These are phyloP conservation scores for Thysanoteuthis rhombus DNA, from an alignment of 2,888 invertebrate genomes.

Conservation along the genomic window DNA sequence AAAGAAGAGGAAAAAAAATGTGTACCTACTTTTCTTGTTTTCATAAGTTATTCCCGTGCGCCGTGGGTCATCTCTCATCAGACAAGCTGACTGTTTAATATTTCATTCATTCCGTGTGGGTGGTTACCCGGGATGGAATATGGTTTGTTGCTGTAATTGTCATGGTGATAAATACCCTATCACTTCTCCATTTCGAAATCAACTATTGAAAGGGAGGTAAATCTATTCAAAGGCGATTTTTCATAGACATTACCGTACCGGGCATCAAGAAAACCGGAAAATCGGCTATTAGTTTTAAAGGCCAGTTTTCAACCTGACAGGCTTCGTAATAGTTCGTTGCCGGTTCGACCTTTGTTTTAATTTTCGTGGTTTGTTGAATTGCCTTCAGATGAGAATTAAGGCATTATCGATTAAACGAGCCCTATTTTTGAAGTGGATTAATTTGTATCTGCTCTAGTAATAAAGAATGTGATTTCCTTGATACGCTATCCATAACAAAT, in stretches of 20 bases:
- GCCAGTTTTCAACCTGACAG: too few relatives aligned
- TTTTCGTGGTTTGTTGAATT: too few relatives aligned
- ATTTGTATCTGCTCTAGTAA: too few relatives aligned
- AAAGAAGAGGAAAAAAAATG: background rate
- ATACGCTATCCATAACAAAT: too few relatives aligned
- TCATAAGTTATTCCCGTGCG: background rate
- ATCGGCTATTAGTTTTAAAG: too few relatives aligned
- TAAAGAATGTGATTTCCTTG: too few relatives aligned
- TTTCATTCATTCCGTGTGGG: background rate
- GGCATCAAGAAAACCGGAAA: too few relatives aligned
- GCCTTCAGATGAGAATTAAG: too few relatives aligned
- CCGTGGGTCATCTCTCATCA: background rate
- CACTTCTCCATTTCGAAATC: background rate
- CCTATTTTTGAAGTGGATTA: too few relatives aligned
- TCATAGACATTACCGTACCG: background rate
- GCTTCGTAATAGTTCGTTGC: too few relatives aligned
- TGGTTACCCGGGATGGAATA: background rate
- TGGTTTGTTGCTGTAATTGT: background rate
- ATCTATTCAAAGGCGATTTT: background rate
- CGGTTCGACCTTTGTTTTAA: too few relatives aligned
- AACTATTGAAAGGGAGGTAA: background rate
- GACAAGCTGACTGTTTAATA: background rate
- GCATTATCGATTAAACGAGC: too few relatives aligned
- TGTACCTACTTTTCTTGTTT: background rate
- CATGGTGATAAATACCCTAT: background rate